Conservation (phyloP, 2,113 vertebrate genomes). For the Echinops telfairi region DNA sequence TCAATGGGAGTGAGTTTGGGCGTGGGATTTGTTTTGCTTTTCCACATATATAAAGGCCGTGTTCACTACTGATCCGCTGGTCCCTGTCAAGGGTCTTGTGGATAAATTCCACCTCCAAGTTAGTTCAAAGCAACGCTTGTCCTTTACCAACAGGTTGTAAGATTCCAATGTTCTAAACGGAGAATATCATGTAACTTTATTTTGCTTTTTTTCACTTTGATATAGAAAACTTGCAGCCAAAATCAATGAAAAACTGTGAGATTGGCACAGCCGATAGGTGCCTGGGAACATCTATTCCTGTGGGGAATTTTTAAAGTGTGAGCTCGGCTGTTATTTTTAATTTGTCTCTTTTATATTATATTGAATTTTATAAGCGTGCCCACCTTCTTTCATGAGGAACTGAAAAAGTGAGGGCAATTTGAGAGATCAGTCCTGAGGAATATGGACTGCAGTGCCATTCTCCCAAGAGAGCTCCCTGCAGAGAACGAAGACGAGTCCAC, state of each 20-base stretch:
- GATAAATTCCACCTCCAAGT: slow-evolving; percentile 14
- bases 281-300: slow-evolving; percentile 77
- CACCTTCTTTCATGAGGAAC: slow-evolving; percentile 43
- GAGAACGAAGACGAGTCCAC: not conserved
- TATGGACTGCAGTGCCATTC: not conserved
- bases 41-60: not conserved
- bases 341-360: slow-evolving; percentile 27
- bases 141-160: slow-evolving; percentile 58
- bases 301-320: slow-evolving; percentile 71
- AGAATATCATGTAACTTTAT: slow-evolving; percentile 72
- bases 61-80: slow-evolving; percentile 11
- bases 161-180: slow-evolving; percentile 60
- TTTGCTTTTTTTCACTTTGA: slow-evolving; percentile 57
- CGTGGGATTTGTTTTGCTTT: too few species aligned
- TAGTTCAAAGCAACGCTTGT: not conserved
- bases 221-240: slow-evolving; percentile 70
- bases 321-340: slow-evolving; percentile 77
- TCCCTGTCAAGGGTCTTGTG: not conserved
- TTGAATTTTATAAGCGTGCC: slow-evolving; percentile 60
- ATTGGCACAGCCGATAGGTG: slow-evolving; percentile 75
- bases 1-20: too few species aligned
- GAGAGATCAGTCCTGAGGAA: not conserved
- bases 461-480: slow-evolving; percentile 1
- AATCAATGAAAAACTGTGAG: slow-evolving; percentile 77
- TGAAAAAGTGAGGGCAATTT: not conserved